Evolutionary conservation across 2,113 vertebrate species (phyloP), one percentile per base, ranked within the genome.

Genomic region (Narcine bancroftii): DNA sequence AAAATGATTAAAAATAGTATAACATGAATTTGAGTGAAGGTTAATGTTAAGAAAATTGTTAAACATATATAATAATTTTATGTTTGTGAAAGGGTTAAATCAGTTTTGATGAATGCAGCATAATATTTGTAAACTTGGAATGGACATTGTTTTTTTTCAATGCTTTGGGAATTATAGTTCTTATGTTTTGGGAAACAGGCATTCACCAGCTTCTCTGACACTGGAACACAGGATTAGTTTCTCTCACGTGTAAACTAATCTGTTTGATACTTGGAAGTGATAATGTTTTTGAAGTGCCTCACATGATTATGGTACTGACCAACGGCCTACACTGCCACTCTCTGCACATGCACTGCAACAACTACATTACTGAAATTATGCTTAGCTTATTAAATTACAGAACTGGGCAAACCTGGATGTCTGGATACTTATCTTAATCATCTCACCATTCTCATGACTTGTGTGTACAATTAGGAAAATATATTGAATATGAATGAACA

Each of bases 181-280:
- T 91, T 45, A 45, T 33, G 65, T 91, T 39, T 69, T 91, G 65
- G 45, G 65, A 69, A 47, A 42, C 42, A 69, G 42, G 10, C 89
- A 91, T 47, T 91, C 89, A 91, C 42, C 60, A 91, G 89, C 39
- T 66, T 47, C 89, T 91, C 89, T 91, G 89, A 91, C 65, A 91
- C 89, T 91, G 89, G 89, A 91, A 91, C 89, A 91, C 39, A 69
- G 89, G 89, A 91, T 91, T 91, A 91, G 65, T 15, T 91, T 91
- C 89, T 45, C 89, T 71, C 89, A 91, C 66, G 89, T 69, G 65
- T 45, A 91, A 91, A 69, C 65, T 71, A 91, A 91, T 91, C 65
- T 29, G 63, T 91, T 91, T 91, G 65, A 91, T 91, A 69, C 63
- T 69, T 47, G 89, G 89, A 21, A 91, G 65, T 65, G 89, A 69